A percentile compares a stretch with the other conserved stretches of the same genome.
Evolutionary conservation across 2,797 vertebrate species (phyloP).

Genomic region (Macropodus opercularis): DNA sequence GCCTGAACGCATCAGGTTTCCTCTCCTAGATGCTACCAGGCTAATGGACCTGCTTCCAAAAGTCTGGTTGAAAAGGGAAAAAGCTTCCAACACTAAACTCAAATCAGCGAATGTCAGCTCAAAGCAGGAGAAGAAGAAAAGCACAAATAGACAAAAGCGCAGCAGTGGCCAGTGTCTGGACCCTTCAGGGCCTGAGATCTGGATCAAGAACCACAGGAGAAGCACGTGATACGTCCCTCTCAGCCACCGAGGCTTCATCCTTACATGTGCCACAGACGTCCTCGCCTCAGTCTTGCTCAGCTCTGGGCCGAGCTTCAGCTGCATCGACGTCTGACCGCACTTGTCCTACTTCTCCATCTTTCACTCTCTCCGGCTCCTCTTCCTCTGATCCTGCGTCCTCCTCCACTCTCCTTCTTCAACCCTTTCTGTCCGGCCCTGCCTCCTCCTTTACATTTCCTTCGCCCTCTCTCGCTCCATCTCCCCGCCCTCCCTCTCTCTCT

Average conservation of each 20-base stretch:
- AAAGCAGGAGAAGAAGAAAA: conserved; percentile 13
- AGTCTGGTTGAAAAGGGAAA: conserved; percentile 24
- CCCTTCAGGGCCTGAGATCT: conserved; percentile 52
- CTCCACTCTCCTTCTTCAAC: conserved; percentile 76
- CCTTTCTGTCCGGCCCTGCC: conserved; percentile 78
- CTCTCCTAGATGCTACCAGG: conserved; percentile 3
- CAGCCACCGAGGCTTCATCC: conserved; percentile 58
- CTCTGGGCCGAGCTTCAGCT: conserved; percentile 42
- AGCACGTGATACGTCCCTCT: conserved; percentile 50
- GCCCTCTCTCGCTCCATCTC: conserved; percentile 69
- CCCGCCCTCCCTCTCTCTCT: conserved; percentile 68
- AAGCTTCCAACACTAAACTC: conserved; percentile 1
- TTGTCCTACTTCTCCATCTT: conserved; percentile 73
- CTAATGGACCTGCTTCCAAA: background rate
- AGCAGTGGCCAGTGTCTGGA: conserved; percentile 35
- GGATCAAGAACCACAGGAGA: conserved; percentile 38
- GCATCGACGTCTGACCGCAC: conserved; percentile 63
- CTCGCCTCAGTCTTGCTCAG: conserved; percentile 39
- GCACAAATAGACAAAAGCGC: conserved; percentile 34
- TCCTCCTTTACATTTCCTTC: conserved; percentile 77
- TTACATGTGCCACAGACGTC: conserved; percentile 62
- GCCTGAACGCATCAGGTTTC: conserved; percentile 39
- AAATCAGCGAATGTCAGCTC: conserved; percentile 17
- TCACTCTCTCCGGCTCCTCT: conserved; percentile 55
- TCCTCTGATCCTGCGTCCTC: conserved; percentile 75